phyloP scores from a whole-genome alignment of 2,797 vertebrate genomes.

The Hypotaenidia okinawae region DNA sequence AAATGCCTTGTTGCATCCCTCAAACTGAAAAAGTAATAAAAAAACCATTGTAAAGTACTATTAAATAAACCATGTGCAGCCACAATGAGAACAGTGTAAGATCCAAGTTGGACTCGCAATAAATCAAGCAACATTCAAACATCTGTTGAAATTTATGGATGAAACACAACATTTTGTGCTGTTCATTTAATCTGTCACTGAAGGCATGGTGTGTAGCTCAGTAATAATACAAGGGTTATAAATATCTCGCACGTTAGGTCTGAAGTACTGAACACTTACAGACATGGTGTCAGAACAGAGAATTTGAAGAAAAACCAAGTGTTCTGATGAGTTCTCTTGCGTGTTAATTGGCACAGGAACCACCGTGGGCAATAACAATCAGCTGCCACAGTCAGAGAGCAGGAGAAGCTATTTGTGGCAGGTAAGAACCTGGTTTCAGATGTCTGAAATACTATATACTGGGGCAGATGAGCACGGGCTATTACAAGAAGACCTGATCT shows the following conservation, averaged over 20 bases:
- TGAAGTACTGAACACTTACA: not conserved
- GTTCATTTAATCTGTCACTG: conserved; percentile 57
- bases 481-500: conserved; percentile 41
- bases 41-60: conserved; percentile 47
- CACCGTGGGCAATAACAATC: conserved; percentile 26
- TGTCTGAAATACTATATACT: conserved; percentile 45
- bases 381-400: conserved; percentile 40
- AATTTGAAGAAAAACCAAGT: conserved; percentile 41
- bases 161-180: conserved; percentile 60
- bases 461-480: not conserved
- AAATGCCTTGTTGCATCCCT: conserved; percentile 95
- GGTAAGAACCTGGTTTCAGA: conserved; percentile 34
- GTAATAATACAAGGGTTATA: conserved; percentile 41
- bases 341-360: not conserved
- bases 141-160: conserved; percentile 71
- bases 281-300: not conserved
- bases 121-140: conserved; percentile 70
- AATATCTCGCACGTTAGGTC: not conserved
- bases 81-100: conserved; percentile 75
- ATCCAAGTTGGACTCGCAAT: conserved; percentile 60
- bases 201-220: conserved; percentile 40
- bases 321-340: conserved; percentile 4
- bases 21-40: conserved; percentile 83
- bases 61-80: conserved; percentile 63
- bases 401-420: not conserved